Base-by-base conservation (phyloP, 2,113 vertebrate species). In the Amphiprion percula region DNA sequence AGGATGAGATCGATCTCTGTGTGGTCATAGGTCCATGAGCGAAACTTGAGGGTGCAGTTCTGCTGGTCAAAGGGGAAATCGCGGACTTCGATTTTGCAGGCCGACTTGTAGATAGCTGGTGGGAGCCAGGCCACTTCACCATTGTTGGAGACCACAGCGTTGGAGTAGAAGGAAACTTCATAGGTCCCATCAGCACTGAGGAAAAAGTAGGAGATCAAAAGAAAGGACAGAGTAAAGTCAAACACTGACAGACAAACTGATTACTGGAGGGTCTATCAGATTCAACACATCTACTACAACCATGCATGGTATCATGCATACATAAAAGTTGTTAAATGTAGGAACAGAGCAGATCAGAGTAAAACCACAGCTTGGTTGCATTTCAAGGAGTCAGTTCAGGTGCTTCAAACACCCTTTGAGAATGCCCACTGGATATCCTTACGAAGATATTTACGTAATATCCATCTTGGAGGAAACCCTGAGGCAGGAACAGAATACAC, bases 61-160 rank as follows among this genome's bases (percentile, higher is more conserved):
- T 96, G 95, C 86, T 96, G 95, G 92, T 96, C 95, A 19, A 96
- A 96, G 21, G 95, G 95, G 61, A 96, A 95, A 86, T 95, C 92
- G 4, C 94, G 94, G 8, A 96, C 95, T 79, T 96, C 94, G 0
- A 96, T 96, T 84, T 95, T 95, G 85, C 95, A 96, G 50, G 95
- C 95, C 0, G 95, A 95, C 70, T 95, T 96, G 81, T 96, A 96
- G 86, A 96, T 96, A 14, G 95, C 95, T 4, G 95, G 95, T 4
- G 95, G 95, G 53, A 96, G 93, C 95, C 95, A 96, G 83, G 87
- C 84, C 6, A 96, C 93, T 71, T 95, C 93, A 0, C 95, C 95
- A 0, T 94, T 95, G 89, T 91, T 94, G 79, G 95, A 95, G 41
- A 96, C 90, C 23, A 96, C 83, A 0, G 92, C 94, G 10, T 95